Percentiles rank a stretch among this genome's conserved stretches.
Evolutionary conservation across 2,797 vertebrate species (phyloP).

Genomic region (Champsocephalus gunnari): DNA sequence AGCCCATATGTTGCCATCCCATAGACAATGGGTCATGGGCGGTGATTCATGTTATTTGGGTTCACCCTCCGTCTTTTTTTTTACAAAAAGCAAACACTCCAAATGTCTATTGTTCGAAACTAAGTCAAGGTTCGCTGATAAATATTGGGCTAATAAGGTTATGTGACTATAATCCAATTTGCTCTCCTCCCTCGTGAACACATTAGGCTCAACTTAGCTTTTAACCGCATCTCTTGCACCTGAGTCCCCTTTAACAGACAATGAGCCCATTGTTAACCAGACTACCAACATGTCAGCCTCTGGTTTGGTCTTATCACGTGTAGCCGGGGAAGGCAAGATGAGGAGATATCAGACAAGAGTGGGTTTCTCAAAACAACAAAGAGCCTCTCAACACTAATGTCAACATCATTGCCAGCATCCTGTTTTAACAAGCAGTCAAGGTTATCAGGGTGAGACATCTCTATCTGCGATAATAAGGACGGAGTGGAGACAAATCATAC

Average conservation of each 20-base stretch:
- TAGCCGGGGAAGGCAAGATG: constrained; percentile 61
- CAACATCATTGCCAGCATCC: constrained; percentile 55
- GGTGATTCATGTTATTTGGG: constrained; percentile 6
- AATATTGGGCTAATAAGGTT: constrained; percentile 57
- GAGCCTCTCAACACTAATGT: constrained; percentile 63
- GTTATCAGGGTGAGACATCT: constrained; percentile 67
- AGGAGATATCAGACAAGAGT: constrained; percentile 65
- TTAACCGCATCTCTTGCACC: constrained; percentile 45
- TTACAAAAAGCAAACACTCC: constrained; percentile 11
- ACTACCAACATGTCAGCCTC: constrained; percentile 41
- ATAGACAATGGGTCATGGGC: background rate
- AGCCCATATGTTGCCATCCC: constrained; percentile 17
- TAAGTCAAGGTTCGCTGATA: constrained; percentile 24
- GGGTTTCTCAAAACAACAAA: constrained; percentile 66
- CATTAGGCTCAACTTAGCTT: constrained; percentile 50
- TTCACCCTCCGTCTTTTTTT: background rate
- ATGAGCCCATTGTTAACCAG: constrained; percentile 65
- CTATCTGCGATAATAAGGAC: constrained; percentile 49
- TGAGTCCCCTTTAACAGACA: constrained; percentile 58
- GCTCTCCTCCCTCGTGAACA: constrained; percentile 48
- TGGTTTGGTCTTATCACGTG: constrained; percentile 47
- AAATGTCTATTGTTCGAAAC: constrained; percentile 36
- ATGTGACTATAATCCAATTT: constrained; percentile 61
- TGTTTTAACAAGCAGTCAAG: constrained; percentile 70
- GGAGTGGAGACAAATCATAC: constrained; percentile 47